Evolutionary conservation across 2,113 vertebrate species (phyloP), one percentile per base, ranked within the genome.

Genomic region (Leucoraja erinaceus): DNA sequence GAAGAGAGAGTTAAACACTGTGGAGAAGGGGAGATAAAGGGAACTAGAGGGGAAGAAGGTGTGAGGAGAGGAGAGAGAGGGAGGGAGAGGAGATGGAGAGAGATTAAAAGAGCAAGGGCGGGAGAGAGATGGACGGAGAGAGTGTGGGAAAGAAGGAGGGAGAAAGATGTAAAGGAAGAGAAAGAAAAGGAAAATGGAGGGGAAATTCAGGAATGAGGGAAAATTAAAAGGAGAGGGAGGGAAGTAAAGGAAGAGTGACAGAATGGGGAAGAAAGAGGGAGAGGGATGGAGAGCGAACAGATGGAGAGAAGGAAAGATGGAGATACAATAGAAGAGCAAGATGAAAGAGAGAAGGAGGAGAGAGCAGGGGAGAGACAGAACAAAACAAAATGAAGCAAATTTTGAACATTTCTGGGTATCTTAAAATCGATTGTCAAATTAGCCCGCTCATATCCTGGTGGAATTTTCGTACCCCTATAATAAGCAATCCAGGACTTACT

Each of bases 41-140:
- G 28, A 94, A 93, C 93, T 93, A 93, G 94, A 93, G 94, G 94
- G 90, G 93, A 93, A 90, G 93, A 77, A 93, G 93, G 94, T 93
- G 79, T 70, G 38, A 94, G 94, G 93, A 18, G 68, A 0, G 0
- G n/a, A 93, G 94, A 94, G 94, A 93, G 93, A 72, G 92, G 93
- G 93, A 93, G 9, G 22, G 74, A 76, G 25, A 10, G 4, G 28
- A 94, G 94, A 94, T 93, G 93, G 94, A 93, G 94, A 94, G 90
- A 93, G 94, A 90, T 47, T 47, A 93, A 77, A 93, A 93, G 94
- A 94, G 79, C 70, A 31, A 94, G 94, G 93, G 22, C 66, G 0
- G 0, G n/a, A 93, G 94, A 94, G 94, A 93, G 93, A 72, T 88
- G 93, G 93, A 93, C 8, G 22, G 74, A 76, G 25, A 9, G 38